phyloP scores from a whole-genome alignment of 1,140 invertebrate genomes.

The Fopius arisanus region DNA sequence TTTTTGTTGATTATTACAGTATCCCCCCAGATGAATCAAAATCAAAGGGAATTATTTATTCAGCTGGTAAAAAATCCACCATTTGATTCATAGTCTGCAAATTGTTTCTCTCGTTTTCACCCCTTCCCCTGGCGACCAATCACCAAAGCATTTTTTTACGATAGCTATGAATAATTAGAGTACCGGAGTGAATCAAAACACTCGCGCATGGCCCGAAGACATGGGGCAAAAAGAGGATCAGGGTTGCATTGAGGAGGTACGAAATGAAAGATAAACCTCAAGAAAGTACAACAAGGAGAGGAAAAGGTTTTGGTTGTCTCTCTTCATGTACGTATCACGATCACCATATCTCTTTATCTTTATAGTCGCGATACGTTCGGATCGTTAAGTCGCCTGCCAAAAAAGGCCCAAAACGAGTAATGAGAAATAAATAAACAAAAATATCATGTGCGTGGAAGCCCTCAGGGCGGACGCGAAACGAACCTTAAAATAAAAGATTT shows the following conservation, averaged over 20 bases:
- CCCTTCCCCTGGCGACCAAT: background rate
- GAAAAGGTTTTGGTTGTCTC: slow-evolving; percentile 5
- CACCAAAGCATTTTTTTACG: background rate
- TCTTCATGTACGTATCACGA: slow-evolving; percentile 20
- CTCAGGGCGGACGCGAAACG: background rate
- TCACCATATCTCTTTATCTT: slow-evolving; percentile 28
- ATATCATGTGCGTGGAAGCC: slow-evolving; percentile 10
- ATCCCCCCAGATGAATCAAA: background rate
- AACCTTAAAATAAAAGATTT: slow-evolving; percentile 15
- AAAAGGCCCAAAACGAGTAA: slow-evolving; percentile 10
- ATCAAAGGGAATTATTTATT: background rate
- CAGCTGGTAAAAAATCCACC: background rate
- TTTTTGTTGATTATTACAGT: background rate
- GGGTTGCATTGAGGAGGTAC: background rate
- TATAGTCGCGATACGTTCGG: slow-evolving; percentile 27
- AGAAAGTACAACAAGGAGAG: slow-evolving; percentile 3
- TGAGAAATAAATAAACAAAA: slow-evolving; percentile 7
- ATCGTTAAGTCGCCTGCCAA: slow-evolving; percentile 14
- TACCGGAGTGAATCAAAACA: background rate
- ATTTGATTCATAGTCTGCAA: background rate
- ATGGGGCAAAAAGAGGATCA: background rate
- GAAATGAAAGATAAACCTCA: background rate
- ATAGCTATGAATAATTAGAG: slow-evolving; percentile 8
- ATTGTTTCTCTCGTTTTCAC: background rate
- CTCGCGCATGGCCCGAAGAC: background rate